Base-by-base conservation (phyloP, 1,140 invertebrate species). In the Chrysoperla carnea region DNA sequence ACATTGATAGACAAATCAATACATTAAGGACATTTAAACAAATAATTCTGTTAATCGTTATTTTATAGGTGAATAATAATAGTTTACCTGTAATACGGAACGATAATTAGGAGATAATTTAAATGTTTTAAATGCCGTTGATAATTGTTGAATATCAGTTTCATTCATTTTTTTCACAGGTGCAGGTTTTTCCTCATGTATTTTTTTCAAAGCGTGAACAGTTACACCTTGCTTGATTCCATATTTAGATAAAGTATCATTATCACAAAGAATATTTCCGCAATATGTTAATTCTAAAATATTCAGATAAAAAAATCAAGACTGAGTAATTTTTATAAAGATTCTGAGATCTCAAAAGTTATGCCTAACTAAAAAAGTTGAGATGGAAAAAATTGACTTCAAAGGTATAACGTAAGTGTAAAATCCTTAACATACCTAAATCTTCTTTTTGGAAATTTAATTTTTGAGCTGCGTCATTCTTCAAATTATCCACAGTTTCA, bases 211-310 rank as follows among this genome's bases (percentile, higher is more conserved):
- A 4, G 70, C 62, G 52, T 73, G 68, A 36, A 73, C 48, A 51
- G 64, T 70, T 8, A 64, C 60, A 35, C 69, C 69, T 50, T 55
- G 51, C 50, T 68, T 70, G 29, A 73, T 45, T 8, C 67, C 67
- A 52, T 57, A 66, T 2, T 61, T 60, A 40, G 61, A 60, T 11
- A 73, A 38, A 6, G 61, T 65, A 6, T 56, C 46, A 8, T 69
- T 60, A 48, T 70, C 63, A 43, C 70, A 65, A 3, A 73, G 49
- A 37, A 69, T 54, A 46, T 61, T 59, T 8, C 71, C 71, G 51
- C 66, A 67, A 47, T 68, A 72, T 43, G 67, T 57, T 12, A 73
- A 53, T 54, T 71, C 71, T 72, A 23, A 23, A 2, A 23, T 23
- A 40, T 5, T 52, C 54, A 44, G 12, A 46, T 17, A 15, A 47